Base-by-base conservation (phyloP, 2,888 invertebrate species). In the Geophilus truncorum region DNA sequence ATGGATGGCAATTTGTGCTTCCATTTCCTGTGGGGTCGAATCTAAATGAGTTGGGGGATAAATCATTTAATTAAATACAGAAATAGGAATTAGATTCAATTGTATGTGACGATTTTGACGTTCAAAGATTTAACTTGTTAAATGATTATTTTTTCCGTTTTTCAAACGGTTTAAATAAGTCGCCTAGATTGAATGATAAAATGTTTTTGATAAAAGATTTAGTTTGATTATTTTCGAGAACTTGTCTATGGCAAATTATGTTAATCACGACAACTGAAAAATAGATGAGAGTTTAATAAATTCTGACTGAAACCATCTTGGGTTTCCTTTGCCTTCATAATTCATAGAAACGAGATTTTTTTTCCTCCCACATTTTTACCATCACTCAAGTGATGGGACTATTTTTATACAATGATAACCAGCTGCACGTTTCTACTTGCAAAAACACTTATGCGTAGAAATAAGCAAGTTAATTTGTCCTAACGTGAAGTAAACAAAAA, bases 21-120 rank as follows among this genome's bases (percentile, higher is more conserved):
- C 70, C 70, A 70, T 70, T 70, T 70, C 70, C 70, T 70, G 70
- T 70, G 70, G 70, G 70, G 70, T 70, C 70, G 70, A 70, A n/a
- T 28, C 25, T 70, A 70, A 70, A 70, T 70, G 70, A 70, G 70
- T 70, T 70, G 70, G 70, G 70, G 70, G 70, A 70, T 70, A 70
- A 70, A 70, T 70, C 70, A 70, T 70, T 70, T 70, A 70, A 70
- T 70, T 70, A 70, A 70, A 70, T 70, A n/a, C n/a, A 70, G 70
- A 28, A 70, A 70, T 70, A 70, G 10, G 28, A 70, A 70, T 70
- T 70, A 70, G 28, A 70, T 28, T 70, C 70, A 70, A 70, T 70
- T 70, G 70, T 28, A 51, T 51, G 70, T 70, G 70, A 28, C 70
- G 70, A 70, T 70, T 70, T 70, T 70, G 70, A 70, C 70, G 70